Evolutionary conservation across 2,113 vertebrate species (phyloP).

Genomic region (Coracopsis vasa): DNA sequence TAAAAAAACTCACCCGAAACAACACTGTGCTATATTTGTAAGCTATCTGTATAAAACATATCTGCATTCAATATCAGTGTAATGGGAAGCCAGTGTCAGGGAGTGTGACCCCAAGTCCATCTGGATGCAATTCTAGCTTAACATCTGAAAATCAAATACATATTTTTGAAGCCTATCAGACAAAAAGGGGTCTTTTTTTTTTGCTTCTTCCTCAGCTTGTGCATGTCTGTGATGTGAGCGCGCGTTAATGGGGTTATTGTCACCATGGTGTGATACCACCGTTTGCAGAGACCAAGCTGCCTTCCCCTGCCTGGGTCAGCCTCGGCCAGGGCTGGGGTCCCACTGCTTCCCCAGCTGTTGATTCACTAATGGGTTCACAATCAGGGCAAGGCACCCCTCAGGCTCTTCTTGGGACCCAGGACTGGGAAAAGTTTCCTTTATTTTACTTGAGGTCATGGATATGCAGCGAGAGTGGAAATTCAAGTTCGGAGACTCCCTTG

Average conservation of each 20-base stretch:
- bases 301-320: conserved; percentile 9
- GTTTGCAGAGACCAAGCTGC: not conserved
- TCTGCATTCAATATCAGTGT: conserved; percentile 53
- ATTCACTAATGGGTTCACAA: not conserved
- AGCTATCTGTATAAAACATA: conserved; percentile 1
- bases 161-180: conserved; percentile 57
- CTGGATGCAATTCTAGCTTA: conserved; percentile 60
- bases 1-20: not conserved
- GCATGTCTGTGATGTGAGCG: not conserved
- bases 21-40: not conserved
- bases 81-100: conserved; percentile 61
- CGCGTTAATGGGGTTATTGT: conserved; percentile 8
- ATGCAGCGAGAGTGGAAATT: not conserved
- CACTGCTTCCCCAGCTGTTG: fast-evolving
- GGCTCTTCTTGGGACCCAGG: not conserved
- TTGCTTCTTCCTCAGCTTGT: not conserved
- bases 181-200: conserved; percentile 5
- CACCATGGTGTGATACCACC: not conserved
- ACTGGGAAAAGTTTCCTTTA: not conserved
- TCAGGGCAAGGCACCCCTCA: conserved; percentile 14
- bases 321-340: not conserved
- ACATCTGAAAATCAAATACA: conserved; percentile 68
- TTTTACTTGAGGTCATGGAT: not conserved
- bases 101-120: conserved; percentile 45
- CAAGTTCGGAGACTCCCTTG: not conserved